Base-by-base conservation (phyloP, 2,797 vertebrate genomes). In the Bryconaethiops microstoma region DNA sequence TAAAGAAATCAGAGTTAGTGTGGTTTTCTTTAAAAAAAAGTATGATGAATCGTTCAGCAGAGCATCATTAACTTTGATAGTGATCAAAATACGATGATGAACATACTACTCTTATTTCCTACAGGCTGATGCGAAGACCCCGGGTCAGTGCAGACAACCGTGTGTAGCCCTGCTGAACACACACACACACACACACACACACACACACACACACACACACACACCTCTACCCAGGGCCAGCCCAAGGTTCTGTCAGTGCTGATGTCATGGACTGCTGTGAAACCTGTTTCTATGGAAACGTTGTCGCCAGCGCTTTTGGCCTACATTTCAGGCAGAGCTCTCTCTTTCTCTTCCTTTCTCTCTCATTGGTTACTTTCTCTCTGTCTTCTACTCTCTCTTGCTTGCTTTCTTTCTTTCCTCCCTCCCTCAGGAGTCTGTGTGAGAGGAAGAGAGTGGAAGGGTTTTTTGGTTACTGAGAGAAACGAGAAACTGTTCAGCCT, bases 131-230 rank as follows among this genome's bases (percentile, higher is more conserved):
- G 86, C 94, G 96, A 82, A 94, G 96, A 93, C 96, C 97, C 87
- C 93, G 95, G 88, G 95, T 99, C 90, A 96, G 96, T 2, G 96
- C 96, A 88, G 97, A 99, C 90, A 98, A 97, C 92, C 95, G 95
- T 45, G 95, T 97, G 90, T 98, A 96, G 90, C 88, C 85, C 83
- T 8, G 25, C 62, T 39, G 65, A 60, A 45, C 68, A 17, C 2
- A 25, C 23, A 40, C 42, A 21, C 35, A 55, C 21, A 6, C 70
- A 70, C 54, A 23, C 67, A 57, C 68, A 29, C 29, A 29, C 29
- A 29, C 29, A 29, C 29, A 29, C 29, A 29, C 29, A 23, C 67
- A 57, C 68, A 29, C 29, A 29, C 29, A 29, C 29, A 29, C 29
- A 29, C 29, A 29, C 29, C 29, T 29, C 60, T 82, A 83, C 90